Evolutionary conservation across 2,888 invertebrate genomes (phyloP), one percentile per base, ranked within the genome.

Genomic region (Leucozona laternaria): DNA sequence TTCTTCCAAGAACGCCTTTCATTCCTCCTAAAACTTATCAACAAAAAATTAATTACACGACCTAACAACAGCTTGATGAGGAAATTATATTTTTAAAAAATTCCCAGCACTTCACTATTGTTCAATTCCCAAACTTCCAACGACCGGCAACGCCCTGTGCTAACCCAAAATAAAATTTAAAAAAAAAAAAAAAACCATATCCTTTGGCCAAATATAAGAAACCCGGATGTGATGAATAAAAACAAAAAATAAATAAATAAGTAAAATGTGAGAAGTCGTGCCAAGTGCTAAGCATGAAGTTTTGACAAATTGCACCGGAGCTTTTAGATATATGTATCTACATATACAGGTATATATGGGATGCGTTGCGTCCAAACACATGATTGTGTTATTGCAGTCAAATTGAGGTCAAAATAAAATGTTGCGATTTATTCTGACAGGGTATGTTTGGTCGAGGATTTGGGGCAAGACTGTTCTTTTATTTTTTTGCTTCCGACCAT

Each of bases 391-490:
- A 85, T 85, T 80, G 85, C 85, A 80, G 80, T 80, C 85, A 85
- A 85, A 85, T 80, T 78, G 77, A 81, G 85, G 85, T 85, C 85
- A 80, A 77, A 85, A 85, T 85, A 85, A 78, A 80, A 85, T 80
- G 80, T 78, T 80, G 73, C 80, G 77, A 80, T 85, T 77, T 85
- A 58, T 80, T 78, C 57, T 62, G 34, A 70, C 22, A 31, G 50
- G 68, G 58, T 45, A 17, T 71, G 71, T 48, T 58, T 66, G 58
- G 58, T 60, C 40, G 31, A 22, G 17, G 31, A 15, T 75, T 43
- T 22, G 34, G 58, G 25, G 53, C 53, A 75, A 6, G 34, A 57
- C 57, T 25, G 10, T 37, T 68, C n/a, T 37, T 15, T 17, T 66
- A 15, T 34, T 31, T 45, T 68, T 53, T 45, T 64, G 11, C 28